Evolutionary conservation across 2,888 invertebrate genomes (phyloP).

Genomic region (Mechanitis mazaeus): DNA sequence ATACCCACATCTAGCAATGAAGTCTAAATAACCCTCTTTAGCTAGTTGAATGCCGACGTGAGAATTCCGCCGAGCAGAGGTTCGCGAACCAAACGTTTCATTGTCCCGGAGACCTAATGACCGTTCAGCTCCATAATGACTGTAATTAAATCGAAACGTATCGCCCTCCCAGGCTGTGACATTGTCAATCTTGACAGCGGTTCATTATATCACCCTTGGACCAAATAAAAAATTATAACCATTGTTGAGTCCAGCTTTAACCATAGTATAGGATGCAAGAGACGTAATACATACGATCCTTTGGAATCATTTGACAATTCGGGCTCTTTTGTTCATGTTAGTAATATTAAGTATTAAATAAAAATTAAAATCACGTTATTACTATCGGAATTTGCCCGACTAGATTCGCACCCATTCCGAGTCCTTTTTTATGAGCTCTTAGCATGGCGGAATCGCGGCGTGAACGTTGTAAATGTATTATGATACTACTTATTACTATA

Average conservation of each 20-base stretch:
- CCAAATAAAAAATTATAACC: constrained; percentile 23
- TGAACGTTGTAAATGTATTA: too few species aligned
- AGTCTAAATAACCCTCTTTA: not conserved
- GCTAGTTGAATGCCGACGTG: constrained; percentile 30
- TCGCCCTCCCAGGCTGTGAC: constrained; percentile 14
- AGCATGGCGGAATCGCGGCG: too few species aligned
- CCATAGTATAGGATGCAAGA: constrained; percentile 23
- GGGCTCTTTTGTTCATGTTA: not conserved
- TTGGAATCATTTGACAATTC: constrained; percentile 14
- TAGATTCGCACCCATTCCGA: too few species aligned
- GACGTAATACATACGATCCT: constrained; percentile 1
- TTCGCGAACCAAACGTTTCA: constrained; percentile 31
- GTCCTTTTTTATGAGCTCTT: too few species aligned
- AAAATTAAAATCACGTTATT: too few species aligned
- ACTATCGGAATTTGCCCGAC: too few species aligned
- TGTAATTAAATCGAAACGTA: constrained; percentile 52
- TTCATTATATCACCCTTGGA: constrained; percentile 39
- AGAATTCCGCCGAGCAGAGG: constrained; percentile 40
- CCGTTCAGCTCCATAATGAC: constrained; percentile 51
- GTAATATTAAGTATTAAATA: not conserved
- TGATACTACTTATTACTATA: too few species aligned
- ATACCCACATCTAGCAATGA: constrained; percentile 9
- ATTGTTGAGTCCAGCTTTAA: constrained; percentile 12
- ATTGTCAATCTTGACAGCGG: constrained; percentile 30
- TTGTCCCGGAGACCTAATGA: constrained; percentile 43